These are phyloP conservation scores for Cataglyphis albicans DNA, from an alignment of 2,888 invertebrate species.

Conservation along the genomic window DNA sequence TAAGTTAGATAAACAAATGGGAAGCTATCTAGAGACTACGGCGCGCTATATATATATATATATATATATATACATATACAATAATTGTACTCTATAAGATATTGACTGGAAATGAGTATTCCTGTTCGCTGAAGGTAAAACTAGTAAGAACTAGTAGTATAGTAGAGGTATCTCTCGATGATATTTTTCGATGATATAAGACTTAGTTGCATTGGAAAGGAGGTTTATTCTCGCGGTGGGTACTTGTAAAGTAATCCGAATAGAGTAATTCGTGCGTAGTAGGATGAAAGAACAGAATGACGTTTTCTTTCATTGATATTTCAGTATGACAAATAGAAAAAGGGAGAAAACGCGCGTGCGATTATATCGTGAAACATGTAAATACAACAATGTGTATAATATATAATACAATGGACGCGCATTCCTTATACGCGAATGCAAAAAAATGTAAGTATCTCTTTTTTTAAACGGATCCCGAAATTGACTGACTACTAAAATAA, in stretches of 20 bases:
- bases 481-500: constrained; percentile 68
- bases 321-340: constrained; percentile 53
- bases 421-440: constrained; percentile 46
- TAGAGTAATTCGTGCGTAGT: constrained; percentile 43
- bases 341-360: constrained; percentile 53
- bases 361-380: constrained; percentile 77
- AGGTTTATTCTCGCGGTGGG: constrained; percentile 73
- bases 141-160: constrained; percentile 78
- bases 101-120: constrained; percentile 84
- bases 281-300: constrained; percentile 48
- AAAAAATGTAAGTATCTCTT: constrained; percentile 58
- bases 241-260: constrained; percentile 83
- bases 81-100: constrained; percentile 78
- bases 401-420: constrained; percentile 61
- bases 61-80: constrained; percentile 31
- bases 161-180: constrained; percentile 83
- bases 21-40: constrained; percentile 23
- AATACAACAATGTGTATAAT: constrained; percentile 75
- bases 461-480: constrained; percentile 72
- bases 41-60: background rate
- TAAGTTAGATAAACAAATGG: constrained; percentile 57
- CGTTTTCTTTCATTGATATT: constrained; percentile 46
- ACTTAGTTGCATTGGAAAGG: constrained; percentile 80
- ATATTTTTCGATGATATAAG: constrained; percentile 84
- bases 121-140: constrained; percentile 79